Evolutionary conservation across 2,888 invertebrate species (phyloP), one percentile per base, ranked within the genome.

Genomic region (Lepeophtheirus nordmannii): DNA sequence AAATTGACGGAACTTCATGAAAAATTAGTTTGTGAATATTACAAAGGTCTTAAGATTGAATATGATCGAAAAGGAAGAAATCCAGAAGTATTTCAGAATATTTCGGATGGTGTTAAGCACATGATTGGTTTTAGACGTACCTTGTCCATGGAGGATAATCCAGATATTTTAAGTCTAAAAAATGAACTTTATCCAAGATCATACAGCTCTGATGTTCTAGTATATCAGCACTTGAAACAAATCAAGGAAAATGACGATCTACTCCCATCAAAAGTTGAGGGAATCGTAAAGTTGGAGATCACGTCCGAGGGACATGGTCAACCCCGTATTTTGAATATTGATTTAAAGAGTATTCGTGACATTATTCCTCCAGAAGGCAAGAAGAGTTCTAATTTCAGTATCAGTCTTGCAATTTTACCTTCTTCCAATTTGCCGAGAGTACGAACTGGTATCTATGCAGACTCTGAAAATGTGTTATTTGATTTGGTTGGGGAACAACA

Each of bases 391-490:
- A 46, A 46, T 17, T 46, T 46, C 17, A 46, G 53, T 8, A 46
- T 46, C 1, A 46, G 53, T 17, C 53, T 46, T n/a, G 53, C 53
- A 2, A 2, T 46, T 14, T 14, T 17, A 14, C 53, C 53, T 17
- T 46, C 53, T 14, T 17, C 17, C n/a, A 46, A 5, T 14, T n/a
- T n/a, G n/a, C 53, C 2, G 8, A 46, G 53, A 46, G 53, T 30
- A 2, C 17, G 53, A 14, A 46, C 53, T n/a, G 53, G 53, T 14
- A 46, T 46, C 53, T 46, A 46, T 17, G 53, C 53, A 46, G 53
- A 46, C 53, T 46, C 53, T 46, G 53, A 46, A 17, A 46, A 46
- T 46, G 53, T 46, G 14, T 46, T 46, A 46, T 46, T 46, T 46
- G 53, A 46, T 46, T 17, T 46, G 8, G 17, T 46, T 14, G 53